Base-by-base conservation (phyloP, 1,140 invertebrate species). In the Drosophila dunni region DNA sequence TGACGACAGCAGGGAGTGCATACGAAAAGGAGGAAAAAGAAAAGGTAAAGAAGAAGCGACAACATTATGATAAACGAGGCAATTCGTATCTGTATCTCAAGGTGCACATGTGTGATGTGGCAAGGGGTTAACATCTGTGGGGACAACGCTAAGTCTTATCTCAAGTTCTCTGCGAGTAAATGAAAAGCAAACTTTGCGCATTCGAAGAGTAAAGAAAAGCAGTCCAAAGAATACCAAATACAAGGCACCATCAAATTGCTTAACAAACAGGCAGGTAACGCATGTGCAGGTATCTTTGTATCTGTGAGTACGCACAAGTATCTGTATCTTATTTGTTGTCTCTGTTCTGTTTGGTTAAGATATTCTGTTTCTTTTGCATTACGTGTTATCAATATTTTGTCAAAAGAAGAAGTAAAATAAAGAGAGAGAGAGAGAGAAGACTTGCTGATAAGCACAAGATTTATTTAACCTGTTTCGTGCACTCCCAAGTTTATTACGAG, bases 51-150 rank as follows among this genome's bases (percentile, higher is more conserved):
- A 29, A 29, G 24, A 5, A 24, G 40, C 51, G 33, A 51, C 29
- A 68, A 69, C 51, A 61, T 54, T 56, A 64, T 84, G 81, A 85
- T 81, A 81, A 84, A 84, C 69, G 83, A 88, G 64, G 17, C 54
- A 71, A 57, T 65, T 56, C 42, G 64, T 45, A 68, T 48, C 38
- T 61, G 20, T 45, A 53, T 15, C 56, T 42, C 20, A 60, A 62
- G 29, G 64, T 9, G 46, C 67, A 53, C 51, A 46, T 45, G 45
- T 9, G 45, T 24, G 13, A 17, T 66, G 57, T 66, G 66, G 33
- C 79, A 89, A 89, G 75, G 83, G 83, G 83, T 83, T 89, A 83
- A 89, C 65, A 69, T 69, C 57, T 67, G 48, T 51, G 11, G 29
- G 40, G n/a, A 46, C 17, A 63, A 63, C 29, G 44, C 45, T n/a